Base-by-base conservation (phyloP, 2,888 invertebrate genomes). In the Azorinus chamasolen region DNA sequence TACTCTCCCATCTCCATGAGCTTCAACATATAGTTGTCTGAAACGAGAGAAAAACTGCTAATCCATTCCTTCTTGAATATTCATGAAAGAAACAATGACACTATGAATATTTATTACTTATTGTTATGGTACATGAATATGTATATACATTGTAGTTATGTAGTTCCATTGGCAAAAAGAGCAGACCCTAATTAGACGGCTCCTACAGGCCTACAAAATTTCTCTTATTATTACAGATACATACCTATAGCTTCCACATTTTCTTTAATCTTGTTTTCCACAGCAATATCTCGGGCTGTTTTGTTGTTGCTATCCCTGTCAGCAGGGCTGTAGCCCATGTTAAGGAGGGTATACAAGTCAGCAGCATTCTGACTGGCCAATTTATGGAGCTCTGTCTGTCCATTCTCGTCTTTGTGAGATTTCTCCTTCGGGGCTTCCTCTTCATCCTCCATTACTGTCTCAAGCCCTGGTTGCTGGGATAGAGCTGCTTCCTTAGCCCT, bases 231-330 rank as follows among this genome's bases (percentile, higher is more conserved):
- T n/a, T n/a, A n/a, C n/a, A n/a, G n/a, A n/a, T 22, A 20, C 57
- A 71, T 74, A 90, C 90, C 90, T 46, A 90, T 86, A 22, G 87
- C 84, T 25, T 88, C 83, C 12, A 89, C 84, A 70, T 89, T 88
- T 24, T 88, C 86, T 20, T 69, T 64, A 1, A 84, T 76, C 0
- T 80, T 82, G 18, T 64, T 57, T 41, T 88, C 87, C 39, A 80
- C 79, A 6, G 90, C 90, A 20, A 90, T 70, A 73, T 90, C 90
- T 77, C 90, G 70, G 12, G 89, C 83, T 46, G 90, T 90, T 61
- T 79, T 85, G 64, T 85, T 84, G 18, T 85, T 70, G 12, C 24
- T 59, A 58, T 90, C 89, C 51, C 89, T 79, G 37, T 89, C 88
- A 6, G 88, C 87, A 6, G 88, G 81, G 64, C 84, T 86, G 77